Evolutionary conservation across 2,113 vertebrate species (phyloP).

Genomic region (Syngnathus scovelli): DNA sequence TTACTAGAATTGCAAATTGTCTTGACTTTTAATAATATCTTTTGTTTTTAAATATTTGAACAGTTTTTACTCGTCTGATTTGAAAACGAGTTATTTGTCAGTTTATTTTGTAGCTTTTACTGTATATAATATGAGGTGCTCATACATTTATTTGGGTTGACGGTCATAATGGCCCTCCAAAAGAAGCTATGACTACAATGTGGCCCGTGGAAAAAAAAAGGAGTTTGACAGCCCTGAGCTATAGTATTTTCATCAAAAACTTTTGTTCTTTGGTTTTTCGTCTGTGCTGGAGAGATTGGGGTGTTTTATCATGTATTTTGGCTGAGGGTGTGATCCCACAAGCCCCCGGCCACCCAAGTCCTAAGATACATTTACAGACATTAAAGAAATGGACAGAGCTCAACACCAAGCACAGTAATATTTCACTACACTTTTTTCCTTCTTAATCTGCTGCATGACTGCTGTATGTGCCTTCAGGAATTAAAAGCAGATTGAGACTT

Average conservation of each 20-base stretch:
- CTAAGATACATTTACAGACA: conserved; percentile 54
- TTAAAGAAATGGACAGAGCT: conserved; percentile 56
- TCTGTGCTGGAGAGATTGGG: conserved; percentile 14
- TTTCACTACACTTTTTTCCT: conserved; percentile 55
- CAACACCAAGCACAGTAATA: conserved; percentile 44
- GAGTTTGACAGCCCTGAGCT: too few relatives aligned
- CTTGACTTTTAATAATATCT: too few relatives aligned
- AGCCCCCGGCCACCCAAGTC: conserved; percentile 20
- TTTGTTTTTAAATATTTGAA: too few relatives aligned
- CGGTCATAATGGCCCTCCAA: too few relatives aligned
- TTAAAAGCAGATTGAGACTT: conserved; percentile 55
- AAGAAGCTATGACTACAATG: too few relatives aligned
- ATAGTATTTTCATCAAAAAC: not conserved
- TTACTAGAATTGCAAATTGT: too few relatives aligned
- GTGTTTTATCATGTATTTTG: conserved; percentile 47
- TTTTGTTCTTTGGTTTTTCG: conserved; percentile 1
- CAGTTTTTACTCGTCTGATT: not conserved
- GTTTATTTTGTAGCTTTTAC: too few relatives aligned
- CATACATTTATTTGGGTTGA: too few relatives aligned
- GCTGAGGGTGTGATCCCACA: conserved; percentile 42
- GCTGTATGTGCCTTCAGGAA: conserved; percentile 55
- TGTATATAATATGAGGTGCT: too few relatives aligned
- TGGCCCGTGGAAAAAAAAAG: too few relatives aligned
- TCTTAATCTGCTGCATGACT: conserved; percentile 37
- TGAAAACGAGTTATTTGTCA: too few relatives aligned